phyloP scores from a whole-genome alignment of 2,113 vertebrate species.

The Brienomyrus longianalis region DNA sequence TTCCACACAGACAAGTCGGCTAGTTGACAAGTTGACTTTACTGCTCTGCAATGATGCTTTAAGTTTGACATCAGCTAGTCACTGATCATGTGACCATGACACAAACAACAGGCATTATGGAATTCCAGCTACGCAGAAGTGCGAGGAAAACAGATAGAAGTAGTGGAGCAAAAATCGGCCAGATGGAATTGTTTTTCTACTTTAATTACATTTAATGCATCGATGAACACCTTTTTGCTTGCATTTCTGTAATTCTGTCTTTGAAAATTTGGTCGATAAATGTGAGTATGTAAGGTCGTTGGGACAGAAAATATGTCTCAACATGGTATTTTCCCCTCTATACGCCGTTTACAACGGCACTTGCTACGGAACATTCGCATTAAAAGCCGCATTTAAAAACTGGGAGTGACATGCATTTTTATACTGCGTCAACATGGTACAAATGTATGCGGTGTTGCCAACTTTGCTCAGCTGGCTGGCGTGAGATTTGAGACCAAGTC shows the following conservation, averaged over 20 bases:
- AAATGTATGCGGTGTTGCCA: too few species aligned
- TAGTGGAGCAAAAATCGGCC: background rate
- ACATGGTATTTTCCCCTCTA: too few species aligned
- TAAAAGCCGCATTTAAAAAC: too few species aligned
- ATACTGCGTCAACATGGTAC: too few species aligned
- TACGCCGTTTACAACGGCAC: too few species aligned
- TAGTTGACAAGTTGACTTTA: background rate
- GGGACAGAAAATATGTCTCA: too few species aligned
- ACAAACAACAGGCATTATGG: background rate
- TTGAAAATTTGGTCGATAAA: background rate
- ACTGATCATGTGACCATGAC: background rate
- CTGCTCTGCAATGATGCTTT: background rate
- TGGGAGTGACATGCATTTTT: too few species aligned
- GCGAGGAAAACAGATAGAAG: background rate
- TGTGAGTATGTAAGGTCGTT: too few species aligned
- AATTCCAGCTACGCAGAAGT: background rate
- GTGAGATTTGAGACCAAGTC: too few species aligned
- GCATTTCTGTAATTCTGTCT: background rate
- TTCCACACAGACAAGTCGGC: background rate
- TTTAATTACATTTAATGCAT: background rate
- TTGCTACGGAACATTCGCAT: too few species aligned
- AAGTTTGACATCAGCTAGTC: background rate
- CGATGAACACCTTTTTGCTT: background rate
- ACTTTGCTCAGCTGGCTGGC: too few species aligned
- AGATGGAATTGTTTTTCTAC: background rate